Conservation (phyloP, 1,140 invertebrate species). For the Uloborus diversus region DNA sequence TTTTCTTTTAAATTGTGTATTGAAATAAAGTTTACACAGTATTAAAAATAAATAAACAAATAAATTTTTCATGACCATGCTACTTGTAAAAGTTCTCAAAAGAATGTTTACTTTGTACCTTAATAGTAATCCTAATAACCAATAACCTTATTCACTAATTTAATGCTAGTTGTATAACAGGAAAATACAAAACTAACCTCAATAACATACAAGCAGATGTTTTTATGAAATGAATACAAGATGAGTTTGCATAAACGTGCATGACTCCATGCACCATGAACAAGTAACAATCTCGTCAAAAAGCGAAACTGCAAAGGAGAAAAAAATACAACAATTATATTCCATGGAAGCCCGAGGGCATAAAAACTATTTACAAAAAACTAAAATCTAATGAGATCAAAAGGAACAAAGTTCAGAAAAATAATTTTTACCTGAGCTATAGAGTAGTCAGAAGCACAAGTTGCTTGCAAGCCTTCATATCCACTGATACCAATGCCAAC, state of each 20-base stretch:
- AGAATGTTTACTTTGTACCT: no score
- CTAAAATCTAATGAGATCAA: no score
- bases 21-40: no score
- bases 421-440: slow-evolving; percentile 83
- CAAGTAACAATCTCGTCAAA: slow-evolving; percentile 86
- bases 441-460: slow-evolving; percentile 97
- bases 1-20: no score
- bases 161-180: no score
- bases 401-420: no score
- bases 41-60: no score
- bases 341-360: no score
- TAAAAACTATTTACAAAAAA: no score
- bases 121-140: no score
- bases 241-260: slow-evolving; percentile 96
- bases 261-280: slow-evolving; percentile 99
- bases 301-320: slow-evolving; percentile 84
- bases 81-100: background rate
- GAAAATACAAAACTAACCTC: slow-evolving; percentile 70
- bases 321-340: background rate
- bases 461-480: slow-evolving; percentile 93
- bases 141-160: no score
- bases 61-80: background rate
- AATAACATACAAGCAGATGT: slow-evolving; percentile 98
- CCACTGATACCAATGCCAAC: slow-evolving; percentile 97
- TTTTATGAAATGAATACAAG: slow-evolving; percentile 99